phyloP scores from a whole-genome alignment of 2,888 invertebrate genomes.

The Sepioteuthis lessoniana region DNA sequence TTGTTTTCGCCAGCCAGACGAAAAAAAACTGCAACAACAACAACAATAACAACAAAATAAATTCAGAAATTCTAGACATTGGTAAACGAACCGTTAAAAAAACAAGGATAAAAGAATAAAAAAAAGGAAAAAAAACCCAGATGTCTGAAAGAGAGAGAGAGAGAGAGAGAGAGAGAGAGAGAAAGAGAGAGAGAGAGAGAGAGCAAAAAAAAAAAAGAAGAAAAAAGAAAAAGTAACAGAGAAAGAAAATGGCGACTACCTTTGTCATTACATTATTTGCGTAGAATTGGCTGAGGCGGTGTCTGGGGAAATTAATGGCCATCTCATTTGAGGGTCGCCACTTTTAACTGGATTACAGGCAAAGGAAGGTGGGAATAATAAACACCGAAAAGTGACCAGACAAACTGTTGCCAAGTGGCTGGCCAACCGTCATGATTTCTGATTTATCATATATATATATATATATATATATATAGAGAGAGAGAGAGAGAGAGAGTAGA shows the following conservation, averaged over 20 bases:
- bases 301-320: slow-evolving; percentile 23
- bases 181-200: not conserved
- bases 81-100: not conserved
- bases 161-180: not conserved
- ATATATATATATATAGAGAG: too few relatives aligned
- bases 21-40: not conserved
- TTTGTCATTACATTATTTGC: slow-evolving; percentile 33
- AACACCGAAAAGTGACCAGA: slow-evolving; percentile 20
- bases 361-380: slow-evolving; percentile 21
- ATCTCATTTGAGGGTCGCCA: not conserved
- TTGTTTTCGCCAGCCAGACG: not conserved
- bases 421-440: slow-evolving; percentile 4
- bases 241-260: not conserved
- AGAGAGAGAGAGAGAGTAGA: too few relatives aligned
- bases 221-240: too few relatives aligned
- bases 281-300: slow-evolving; percentile 3
- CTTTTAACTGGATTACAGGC: slow-evolving; percentile 33
- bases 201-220: not conserved
- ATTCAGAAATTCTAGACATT: not conserved
- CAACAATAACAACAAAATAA: not conserved
- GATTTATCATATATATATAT: not conserved
- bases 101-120: too few relatives aligned
- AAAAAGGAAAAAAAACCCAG: not conserved
- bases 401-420: slow-evolving; percentile 23
- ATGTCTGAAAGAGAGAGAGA: too few relatives aligned